Evolutionary conservation across 2,888 invertebrate genomes (phyloP).

Genomic region (Athrips mouffetella): DNA sequence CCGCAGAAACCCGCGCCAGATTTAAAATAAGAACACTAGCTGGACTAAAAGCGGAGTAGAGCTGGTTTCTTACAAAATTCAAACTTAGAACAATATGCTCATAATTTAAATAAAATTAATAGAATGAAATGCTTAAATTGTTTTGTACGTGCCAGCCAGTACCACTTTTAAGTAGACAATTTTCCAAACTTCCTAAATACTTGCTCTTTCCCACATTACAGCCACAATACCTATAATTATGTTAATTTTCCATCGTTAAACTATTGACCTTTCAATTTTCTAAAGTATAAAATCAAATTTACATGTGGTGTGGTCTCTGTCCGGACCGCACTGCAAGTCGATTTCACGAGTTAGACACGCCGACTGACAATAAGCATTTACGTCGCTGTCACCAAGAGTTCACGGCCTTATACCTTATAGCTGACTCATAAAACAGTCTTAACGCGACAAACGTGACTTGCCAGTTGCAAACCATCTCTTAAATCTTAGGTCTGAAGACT

Average conservation of each 20-base stretch:
- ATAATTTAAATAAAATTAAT: too few relatives aligned
- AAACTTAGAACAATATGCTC: too few relatives aligned
- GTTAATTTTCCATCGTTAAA: too few relatives aligned
- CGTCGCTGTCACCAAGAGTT: constrained; percentile 59
- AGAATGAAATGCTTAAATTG: too few relatives aligned
- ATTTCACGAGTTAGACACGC: constrained; percentile 74
- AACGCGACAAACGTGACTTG: constrained; percentile 37
- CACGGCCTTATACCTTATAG: constrained; percentile 51
- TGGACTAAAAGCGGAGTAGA: constrained; percentile 43
- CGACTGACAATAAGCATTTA: constrained; percentile 71
- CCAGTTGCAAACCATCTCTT: not conserved
- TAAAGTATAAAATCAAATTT: not conserved
- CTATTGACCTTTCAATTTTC: not conserved
- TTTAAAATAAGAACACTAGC: constrained; percentile 69
- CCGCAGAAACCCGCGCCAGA: constrained; percentile 66
- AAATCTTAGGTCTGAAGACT: constrained; percentile 16
- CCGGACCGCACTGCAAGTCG: constrained; percentile 59
- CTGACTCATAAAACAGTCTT: constrained; percentile 60
- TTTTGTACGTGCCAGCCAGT: too few relatives aligned
- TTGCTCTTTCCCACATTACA: too few relatives aligned
- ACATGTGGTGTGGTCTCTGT: constrained; percentile 26
- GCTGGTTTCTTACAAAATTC: constrained; percentile 25
- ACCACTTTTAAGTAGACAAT: too few relatives aligned
- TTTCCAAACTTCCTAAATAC: too few relatives aligned
- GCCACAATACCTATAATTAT: too few relatives aligned